Evolutionary conservation across 2,797 vertebrate genomes (phyloP), one percentile per base, ranked within the genome.

Genomic region (Molossus molossus): DNA sequence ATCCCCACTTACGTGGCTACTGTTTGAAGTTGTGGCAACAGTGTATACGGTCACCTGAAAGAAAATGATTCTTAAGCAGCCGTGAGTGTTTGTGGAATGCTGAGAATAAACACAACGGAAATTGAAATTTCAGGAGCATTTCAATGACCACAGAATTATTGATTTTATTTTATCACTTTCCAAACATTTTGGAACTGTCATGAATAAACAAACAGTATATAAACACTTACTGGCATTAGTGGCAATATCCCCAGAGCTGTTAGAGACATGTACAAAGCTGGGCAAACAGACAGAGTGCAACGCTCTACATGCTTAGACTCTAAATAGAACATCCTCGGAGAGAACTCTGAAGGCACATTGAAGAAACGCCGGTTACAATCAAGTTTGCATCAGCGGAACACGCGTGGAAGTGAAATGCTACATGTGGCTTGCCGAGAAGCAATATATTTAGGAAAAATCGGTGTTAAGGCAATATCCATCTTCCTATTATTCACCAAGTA

Each of bases 201-300:
- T 96, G 76, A 96, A 93, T 89, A 96, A 92, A 93, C 29, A 93
- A 94, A 75, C 29, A 82, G 85, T 88, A 11, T 85, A 86, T 91
- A 92, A 95, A 91, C 29, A 89, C 27, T 15, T 64, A 62, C 58
- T 83, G 94, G 67, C 73, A 92, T 92, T 94, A 96, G 73, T 76
- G 27, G 53, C 73, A 87, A 95, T 82, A 86, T 58, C 65, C 73
- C 70, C 33, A 69, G 85, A 57, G 45, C 75, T 60, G 17, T 90
- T 94, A 94, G 13, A 77, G 55, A 79, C 94, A 76, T 67, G 18
- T 67, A 58, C 82, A 94, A 94, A 97, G 82, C 53, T 87, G 67
- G 15, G 82, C 87, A 96, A 92, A 94, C 12, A 94, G 77, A 85
- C 18, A 93, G 40, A 92, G 64, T 75, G 9, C 55, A 86, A 86